Evolutionary conservation across 2,888 invertebrate species (phyloP).

Genomic region (Busseola fusca): DNA sequence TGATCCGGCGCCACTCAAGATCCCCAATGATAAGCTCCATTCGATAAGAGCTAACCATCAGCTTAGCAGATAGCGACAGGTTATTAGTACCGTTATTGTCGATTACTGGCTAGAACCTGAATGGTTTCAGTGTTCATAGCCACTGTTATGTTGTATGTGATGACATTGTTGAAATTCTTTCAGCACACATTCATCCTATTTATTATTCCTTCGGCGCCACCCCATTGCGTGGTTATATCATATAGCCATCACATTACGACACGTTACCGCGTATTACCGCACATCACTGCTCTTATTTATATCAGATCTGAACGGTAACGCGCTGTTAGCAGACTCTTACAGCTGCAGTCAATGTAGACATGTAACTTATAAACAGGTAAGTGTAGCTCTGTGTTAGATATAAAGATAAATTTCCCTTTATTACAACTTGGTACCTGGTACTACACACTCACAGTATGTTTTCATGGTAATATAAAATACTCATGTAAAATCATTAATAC

Average conservation of each 20-base stretch:
- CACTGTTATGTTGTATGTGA: no score
- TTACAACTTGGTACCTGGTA: neutral
- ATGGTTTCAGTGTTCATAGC: neutral
- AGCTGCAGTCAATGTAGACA: slow-evolving; percentile 14
- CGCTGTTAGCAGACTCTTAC: slow-evolving; percentile 29
- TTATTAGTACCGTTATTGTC: neutral
- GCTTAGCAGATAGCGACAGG: neutral
- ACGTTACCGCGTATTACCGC: slow-evolving; percentile 24
- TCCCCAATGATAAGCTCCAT: neutral
- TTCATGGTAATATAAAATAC: neutral
- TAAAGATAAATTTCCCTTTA: slow-evolving; percentile 12
- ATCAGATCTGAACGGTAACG: slow-evolving; percentile 18
- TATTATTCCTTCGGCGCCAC: slow-evolving; percentile 1
- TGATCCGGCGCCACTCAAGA: neutral
- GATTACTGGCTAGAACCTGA: neutral
- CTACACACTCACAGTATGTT: neutral
- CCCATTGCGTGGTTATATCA: neutral
- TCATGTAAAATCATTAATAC: neutral
- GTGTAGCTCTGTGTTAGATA: slow-evolving; percentile 1
- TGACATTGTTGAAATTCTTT: neutral
- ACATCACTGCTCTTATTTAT: slow-evolving; percentile 40
- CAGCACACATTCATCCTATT: neutral
- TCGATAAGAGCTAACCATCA: neutral
- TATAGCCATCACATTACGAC: slow-evolving; percentile 16
- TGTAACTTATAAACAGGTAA: slow-evolving; percentile 8